Base-by-base conservation (phyloP, 2,888 invertebrate species). In the Tuberolachnus salignus region DNA sequence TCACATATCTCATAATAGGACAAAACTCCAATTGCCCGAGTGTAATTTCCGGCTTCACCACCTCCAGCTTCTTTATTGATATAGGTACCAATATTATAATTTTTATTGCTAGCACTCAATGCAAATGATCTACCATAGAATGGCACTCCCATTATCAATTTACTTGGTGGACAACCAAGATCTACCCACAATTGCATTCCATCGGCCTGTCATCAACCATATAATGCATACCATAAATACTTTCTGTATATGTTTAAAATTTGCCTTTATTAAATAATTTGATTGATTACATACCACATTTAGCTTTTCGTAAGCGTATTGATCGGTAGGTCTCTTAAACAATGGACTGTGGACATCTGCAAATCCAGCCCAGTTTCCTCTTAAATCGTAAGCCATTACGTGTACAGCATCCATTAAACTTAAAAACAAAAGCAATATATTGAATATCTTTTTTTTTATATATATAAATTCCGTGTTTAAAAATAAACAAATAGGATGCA, bases 51-150 rank as follows among this genome's bases (percentile, higher is more conserved):
- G 0, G 95, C 92, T 16, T 89, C 89, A 0, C 95, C 95, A 26
- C 95, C 95, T 0, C 93, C 94, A 4, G 94, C 94, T 87, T 94
- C 95, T 85, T 94, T 94, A 85, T 94, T 94, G 84, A 95, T 94
- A 85, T 92, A 94, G 0, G 95, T 94, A 49, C 94, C 94, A 55
- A 92, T 88, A 71, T 90, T 90, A 84, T 94, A 92, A 87, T 94
- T 94, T 82, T 88, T 93, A 85, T 94, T 94, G 14, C 94, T 91
- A 80, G 89, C 89, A 80, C 94, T 91, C 34, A 95, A 87, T 0
- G 94, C 94, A 85, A 91, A 95, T 1, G 93, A 92, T 73, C 95
- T 89, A 0, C 95, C 95, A 85, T 95, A 95, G 87, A 95, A 94
- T 0, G 95, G 95, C 72, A 95, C 90, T 19, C 95, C 95, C 1